Percentiles rank a stretch among this genome's conserved stretches.
Evolutionary conservation across 2,797 vertebrate species (phyloP).

Genomic region (Hylomyscus alleni): DNA sequence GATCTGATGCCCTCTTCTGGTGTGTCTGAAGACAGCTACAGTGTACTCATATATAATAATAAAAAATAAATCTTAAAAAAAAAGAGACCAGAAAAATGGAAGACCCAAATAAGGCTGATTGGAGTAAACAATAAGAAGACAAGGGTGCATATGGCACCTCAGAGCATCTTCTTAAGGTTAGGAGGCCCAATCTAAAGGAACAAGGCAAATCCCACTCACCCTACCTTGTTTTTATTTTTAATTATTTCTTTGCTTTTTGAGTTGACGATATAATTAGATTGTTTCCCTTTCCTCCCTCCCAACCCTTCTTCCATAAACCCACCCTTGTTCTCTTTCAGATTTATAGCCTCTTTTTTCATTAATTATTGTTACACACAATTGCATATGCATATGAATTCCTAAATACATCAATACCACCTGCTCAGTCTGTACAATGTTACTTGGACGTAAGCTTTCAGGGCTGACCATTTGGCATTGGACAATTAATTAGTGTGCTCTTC

Average conservation of each 20-base stretch:
- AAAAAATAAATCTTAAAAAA: too few species aligned
- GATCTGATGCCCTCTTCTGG: too few species aligned
- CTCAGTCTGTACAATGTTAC: neutral
- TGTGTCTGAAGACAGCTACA: too few species aligned
- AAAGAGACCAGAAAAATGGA: slow-evolving; percentile 31
- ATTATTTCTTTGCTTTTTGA: neutral
- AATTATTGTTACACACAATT: neutral
- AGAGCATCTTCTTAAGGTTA: neutral
- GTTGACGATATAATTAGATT: neutral
- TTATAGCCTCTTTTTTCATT: neutral
- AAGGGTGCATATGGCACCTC: neutral
- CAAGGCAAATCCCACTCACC: neutral
- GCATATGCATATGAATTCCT: neutral
- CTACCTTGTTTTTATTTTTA: neutral
- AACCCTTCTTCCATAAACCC: neutral
- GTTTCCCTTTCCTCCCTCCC: neutral
- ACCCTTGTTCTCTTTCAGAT: neutral
- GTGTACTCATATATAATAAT: too few species aligned
- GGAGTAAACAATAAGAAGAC: neutral
- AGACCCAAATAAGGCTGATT: neutral
- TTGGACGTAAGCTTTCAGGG: neutral
- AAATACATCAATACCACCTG: too few species aligned
- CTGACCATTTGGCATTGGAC: neutral
- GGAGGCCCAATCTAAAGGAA: too few species aligned
- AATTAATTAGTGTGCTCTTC: neutral